Evolutionary conservation across 1,140 invertebrate genomes (phyloP).

Genomic region (Drosophila albomicans): DNA sequence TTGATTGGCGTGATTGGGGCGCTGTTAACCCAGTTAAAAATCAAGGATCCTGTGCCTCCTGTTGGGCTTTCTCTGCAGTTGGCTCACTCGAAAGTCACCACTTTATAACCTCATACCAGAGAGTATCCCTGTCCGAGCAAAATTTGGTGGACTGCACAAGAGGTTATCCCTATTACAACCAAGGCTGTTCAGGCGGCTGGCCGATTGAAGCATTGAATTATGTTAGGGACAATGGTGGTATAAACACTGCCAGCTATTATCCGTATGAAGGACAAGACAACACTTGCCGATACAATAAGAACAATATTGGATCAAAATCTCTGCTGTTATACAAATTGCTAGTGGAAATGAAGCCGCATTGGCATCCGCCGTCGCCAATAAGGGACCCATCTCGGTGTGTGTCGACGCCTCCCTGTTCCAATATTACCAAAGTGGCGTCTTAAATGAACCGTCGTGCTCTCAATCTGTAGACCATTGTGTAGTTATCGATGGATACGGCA

Average conservation of each 20-base stretch:
- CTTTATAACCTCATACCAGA: neutral
- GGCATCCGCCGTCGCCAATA: neutral
- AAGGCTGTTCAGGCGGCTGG: neutral
- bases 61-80: slow-evolving; percentile 1
- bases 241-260: slow-evolving; percentile 5
- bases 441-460: neutral
- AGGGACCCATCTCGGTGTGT: slow-evolving; percentile 7
- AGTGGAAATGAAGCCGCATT: slow-evolving; percentile 1
- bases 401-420: neutral
- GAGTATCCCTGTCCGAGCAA: neutral
- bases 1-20: neutral
- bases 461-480: neutral
- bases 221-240: slow-evolving; percentile 62
- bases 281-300: neutral
- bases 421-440: neutral
- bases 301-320: slow-evolving; percentile 3
- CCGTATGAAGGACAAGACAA: neutral
- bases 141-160: slow-evolving; percentile 44
- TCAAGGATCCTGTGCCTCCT: neutral
- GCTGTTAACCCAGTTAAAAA: slow-evolving; percentile 7
- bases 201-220: slow-evolving; percentile 45
- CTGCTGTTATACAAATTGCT: neutral
- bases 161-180: neutral
- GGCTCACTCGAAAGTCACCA: slow-evolving; percentile 9
- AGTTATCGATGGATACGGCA: slow-evolving; percentile 11